Base-by-base conservation (phyloP, 30 jellyfish, hydroid and myxozoan species). In the Nemopilema nomurai region DNA sequence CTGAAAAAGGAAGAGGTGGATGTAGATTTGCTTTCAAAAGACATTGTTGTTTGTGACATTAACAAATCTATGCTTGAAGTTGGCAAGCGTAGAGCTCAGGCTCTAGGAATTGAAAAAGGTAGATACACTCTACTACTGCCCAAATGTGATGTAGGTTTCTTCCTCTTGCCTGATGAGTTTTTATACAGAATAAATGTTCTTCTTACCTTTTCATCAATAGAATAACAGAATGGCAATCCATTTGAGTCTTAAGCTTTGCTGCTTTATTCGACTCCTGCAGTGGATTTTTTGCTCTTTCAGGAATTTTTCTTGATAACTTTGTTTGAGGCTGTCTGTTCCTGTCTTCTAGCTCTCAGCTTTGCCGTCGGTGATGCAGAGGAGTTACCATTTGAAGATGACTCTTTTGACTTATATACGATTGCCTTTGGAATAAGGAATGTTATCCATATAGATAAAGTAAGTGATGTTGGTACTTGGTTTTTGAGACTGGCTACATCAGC, bases 401-500 rank as follows among this genome's bases (percentile, higher is more conserved):
- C 93, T 1, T 69, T 88, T 82, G 98, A 92, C 79, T 28, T 87
- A 27, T 92, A 88, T 51, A 92, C 98, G 18, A 92, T 92, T 81
- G 97, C 98, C 27, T 92, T 92, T 89, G 98, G 98, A n/a, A 92
- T 92, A n/a, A 77, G 98, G 24, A 92, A 92, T 70, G 96, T 96
- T 7, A 92, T 97, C 0, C 98, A 92, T 63, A 92, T 92, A 68
- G 96, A 92, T 30, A 92, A 88, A 87, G 98, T 92, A 53, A 18
- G 82, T 67, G 13, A 41, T 3, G 57, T n/a, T n/a, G n/a, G n/a
- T n/a, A n/a, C n/a, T n/a, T n/a, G n/a, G n/a, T n/a, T n/a, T n/a
- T n/a, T n/a, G n/a, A n/a, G n/a, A n/a, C n/a, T n/a, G n/a, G n/a
- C n/a, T n/a, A n/a, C n/a, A n/a, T n/a, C n/a, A n/a, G n/a, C n/a